Evolutionary conservation across 2,113 vertebrate species (phyloP).

Genomic region (Lepus americanus): DNA sequence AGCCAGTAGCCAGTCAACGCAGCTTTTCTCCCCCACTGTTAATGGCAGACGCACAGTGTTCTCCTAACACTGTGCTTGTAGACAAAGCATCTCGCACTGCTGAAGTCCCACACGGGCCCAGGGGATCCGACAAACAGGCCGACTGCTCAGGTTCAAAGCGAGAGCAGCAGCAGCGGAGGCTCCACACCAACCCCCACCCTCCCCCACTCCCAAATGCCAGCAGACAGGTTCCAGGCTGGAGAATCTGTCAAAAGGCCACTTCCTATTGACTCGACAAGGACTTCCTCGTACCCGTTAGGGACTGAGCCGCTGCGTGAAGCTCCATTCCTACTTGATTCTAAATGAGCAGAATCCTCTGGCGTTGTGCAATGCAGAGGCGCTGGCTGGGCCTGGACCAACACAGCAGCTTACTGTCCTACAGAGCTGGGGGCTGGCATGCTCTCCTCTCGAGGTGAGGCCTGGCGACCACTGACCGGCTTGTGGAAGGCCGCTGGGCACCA

Average conservation of each 20-base stretch:
- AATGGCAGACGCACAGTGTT: neutral
- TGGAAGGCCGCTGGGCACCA: neutral
- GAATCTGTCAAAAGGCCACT: neutral
- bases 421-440: neutral
- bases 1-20: neutral
- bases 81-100: neutral
- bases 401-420: neutral
- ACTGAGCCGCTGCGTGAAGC: neutral
- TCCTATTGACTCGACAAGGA: neutral
- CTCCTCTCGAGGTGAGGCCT: neutral
- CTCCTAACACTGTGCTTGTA: neutral
- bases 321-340: neutral
- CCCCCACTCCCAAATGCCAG: neutral
- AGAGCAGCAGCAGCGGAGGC: neutral
- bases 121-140: neutral
- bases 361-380: neutral
- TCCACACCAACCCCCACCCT: neutral
- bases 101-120: neutral
- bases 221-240: neutral
- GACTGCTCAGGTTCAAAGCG: neutral
- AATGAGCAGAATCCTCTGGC: rapidly evolving
- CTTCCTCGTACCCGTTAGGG: neutral
- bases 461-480: neutral
- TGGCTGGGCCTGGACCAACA: neutral
- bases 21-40: neutral